Evolutionary conservation across 1,140 invertebrate genomes (phyloP).

Genomic region (Spodoptera litura): DNA sequence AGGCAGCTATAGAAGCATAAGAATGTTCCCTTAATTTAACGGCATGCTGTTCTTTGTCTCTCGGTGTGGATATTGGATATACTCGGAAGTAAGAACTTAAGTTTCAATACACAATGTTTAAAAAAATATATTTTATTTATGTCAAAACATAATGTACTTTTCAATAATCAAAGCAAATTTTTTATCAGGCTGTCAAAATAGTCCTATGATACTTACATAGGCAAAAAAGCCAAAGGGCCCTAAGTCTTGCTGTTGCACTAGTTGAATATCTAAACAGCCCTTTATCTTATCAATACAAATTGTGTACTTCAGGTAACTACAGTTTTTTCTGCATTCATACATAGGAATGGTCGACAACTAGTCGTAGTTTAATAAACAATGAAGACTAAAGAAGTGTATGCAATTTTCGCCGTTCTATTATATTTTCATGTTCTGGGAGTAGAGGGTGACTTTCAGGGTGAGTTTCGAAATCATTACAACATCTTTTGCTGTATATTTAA

Average conservation of each 20-base stretch:
- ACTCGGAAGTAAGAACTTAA: no score
- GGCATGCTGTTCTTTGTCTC: no score
- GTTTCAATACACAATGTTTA: no score
- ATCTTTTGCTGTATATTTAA: no score
- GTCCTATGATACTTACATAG: neutral
- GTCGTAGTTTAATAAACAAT: slow-evolving; percentile 2
- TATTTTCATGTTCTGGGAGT: neutral
- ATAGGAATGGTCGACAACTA: neutral
- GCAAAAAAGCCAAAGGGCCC: neutral
- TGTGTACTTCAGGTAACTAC: neutral
- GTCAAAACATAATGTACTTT: no score
- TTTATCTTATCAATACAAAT: slow-evolving; percentile 15
- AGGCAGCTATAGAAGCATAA: no score
- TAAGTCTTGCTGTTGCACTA: neutral
- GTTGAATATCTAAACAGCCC: slow-evolving; percentile 15
- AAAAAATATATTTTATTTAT: no score
- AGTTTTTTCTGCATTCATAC: slow-evolving; percentile 12
- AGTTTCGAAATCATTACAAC: neutral
- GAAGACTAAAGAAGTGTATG: neutral
- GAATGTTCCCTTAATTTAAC: no score
- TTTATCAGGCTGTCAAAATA: no score
- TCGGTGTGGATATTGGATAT: no score
- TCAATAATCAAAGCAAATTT: no score
- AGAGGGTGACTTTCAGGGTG: neutral
- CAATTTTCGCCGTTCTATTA: neutral